phyloP scores from a whole-genome alignment of 2,888 invertebrate genomes.

The Atherix ibis region DNA sequence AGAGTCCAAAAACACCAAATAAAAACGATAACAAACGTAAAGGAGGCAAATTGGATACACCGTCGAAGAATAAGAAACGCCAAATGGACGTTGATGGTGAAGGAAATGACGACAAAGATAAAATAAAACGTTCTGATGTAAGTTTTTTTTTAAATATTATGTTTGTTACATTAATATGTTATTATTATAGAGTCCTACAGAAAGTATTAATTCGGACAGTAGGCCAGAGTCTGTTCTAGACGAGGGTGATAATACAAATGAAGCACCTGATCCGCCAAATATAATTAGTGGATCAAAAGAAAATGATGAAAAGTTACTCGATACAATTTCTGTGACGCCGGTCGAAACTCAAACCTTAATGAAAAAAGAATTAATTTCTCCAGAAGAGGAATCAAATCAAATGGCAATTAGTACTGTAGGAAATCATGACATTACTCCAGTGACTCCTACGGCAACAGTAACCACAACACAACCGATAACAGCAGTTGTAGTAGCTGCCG shows the following conservation, averaged over 20 bases:
- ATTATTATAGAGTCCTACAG: slow-evolving; percentile 54
- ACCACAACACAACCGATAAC: slow-evolving; percentile 1
- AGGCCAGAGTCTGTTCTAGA: slow-evolving; percentile 54
- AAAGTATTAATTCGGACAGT: slow-evolving; percentile 72
- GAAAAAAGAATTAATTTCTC: slow-evolving; percentile 13
- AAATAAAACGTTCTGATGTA: slow-evolving; percentile 35
- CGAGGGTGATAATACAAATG: slow-evolving; percentile 38
- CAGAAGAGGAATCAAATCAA: slow-evolving; percentile 29
- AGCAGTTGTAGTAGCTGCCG: neutral
- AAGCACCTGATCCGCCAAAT: slow-evolving; percentile 28
- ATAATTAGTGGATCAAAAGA: slow-evolving; percentile 32
- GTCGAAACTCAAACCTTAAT: neutral
- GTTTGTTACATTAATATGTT: slow-evolving; percentile 3
- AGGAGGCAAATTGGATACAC: slow-evolving; percentile 37
- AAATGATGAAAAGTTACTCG: slow-evolving; percentile 26
- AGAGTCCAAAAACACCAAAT: slow-evolving; percentile 35
- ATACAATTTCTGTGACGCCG: slow-evolving; percentile 2
- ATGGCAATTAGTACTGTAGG: neutral
- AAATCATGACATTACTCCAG: neutral
- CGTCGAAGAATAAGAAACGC: slow-evolving; percentile 38
- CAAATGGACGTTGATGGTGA: slow-evolving; percentile 33
- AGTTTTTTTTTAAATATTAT: slow-evolving; percentile 7
- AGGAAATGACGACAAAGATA: slow-evolving; percentile 36
- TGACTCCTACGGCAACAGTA: neutral
- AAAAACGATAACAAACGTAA: slow-evolving; percentile 32